Percentiles rank a stretch among this genome's conserved stretches.
These are phyloP conservation scores for Globia sparganii DNA, from an alignment of 2,888 invertebrate genomes.

Conservation along the genomic window DNA sequence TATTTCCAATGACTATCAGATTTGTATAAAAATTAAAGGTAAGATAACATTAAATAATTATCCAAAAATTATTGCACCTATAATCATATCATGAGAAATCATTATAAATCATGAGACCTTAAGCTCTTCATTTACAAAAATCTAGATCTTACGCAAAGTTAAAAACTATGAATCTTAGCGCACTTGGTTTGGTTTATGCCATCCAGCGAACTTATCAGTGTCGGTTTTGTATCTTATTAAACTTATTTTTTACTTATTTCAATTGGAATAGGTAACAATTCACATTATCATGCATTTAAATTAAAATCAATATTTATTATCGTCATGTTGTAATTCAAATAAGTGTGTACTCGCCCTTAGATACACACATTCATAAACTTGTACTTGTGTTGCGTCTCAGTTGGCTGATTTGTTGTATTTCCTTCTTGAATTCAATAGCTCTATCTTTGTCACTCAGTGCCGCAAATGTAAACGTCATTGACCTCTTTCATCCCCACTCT, in stretches of 20 bases:
- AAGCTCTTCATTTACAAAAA: neutral
- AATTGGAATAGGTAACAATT: neutral
- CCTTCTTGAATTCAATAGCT: slow-evolving; percentile 62
- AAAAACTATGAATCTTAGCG: neutral
- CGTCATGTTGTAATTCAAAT: neutral
- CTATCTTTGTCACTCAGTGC: slow-evolving; percentile 70
- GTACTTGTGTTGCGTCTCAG: slow-evolving; percentile 42
- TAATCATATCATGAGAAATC: neutral
- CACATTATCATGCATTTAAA: neutral
- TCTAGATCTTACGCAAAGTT: neutral
- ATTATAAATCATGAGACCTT: neutral
- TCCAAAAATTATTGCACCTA: neutral
- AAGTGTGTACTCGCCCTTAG: slow-evolving; percentile 16
- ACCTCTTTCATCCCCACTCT: slow-evolving; percentile 80
- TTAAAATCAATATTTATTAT: neutral
- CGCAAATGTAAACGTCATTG: slow-evolving; percentile 82
- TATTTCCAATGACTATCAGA: slow-evolving; percentile 36
- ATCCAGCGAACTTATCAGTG: neutral
- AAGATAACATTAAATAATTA: neutral
- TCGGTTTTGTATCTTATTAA: neutral
- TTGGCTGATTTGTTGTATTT: slow-evolving; percentile 76
- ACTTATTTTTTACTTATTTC: neutral
- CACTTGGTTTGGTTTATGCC: neutral
- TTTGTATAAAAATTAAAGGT: slow-evolving; percentile 21
- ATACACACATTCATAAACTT: slow-evolving; percentile 33